Conservation (phyloP, 2,797 vertebrate genomes). For the Pseudochromis fuscus region DNA sequence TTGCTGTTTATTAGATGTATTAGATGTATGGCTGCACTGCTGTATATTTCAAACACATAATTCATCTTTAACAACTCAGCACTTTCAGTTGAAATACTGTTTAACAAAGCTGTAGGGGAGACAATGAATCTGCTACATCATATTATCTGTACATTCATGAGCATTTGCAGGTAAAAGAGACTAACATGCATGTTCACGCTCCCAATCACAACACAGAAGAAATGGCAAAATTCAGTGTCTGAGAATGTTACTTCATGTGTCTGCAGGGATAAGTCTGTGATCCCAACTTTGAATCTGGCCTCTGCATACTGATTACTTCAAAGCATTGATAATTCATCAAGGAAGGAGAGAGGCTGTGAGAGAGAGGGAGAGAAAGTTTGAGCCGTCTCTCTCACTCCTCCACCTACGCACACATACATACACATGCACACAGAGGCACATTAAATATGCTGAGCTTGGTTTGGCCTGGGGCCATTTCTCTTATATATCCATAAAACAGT, state of each 20-base stretch:
- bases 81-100: slow-evolving; percentile 47
- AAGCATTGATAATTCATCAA: slow-evolving; percentile 85
- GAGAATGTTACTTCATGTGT: slow-evolving; percentile 58
- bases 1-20: slow-evolving; percentile 25
- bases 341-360: slow-evolving; percentile 52
- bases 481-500: slow-evolving; percentile 80
- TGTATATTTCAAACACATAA: slow-evolving; percentile 35
- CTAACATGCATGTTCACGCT: slow-evolving; percentile 64
- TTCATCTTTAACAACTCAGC: slow-evolving; percentile 50
- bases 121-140: slow-evolving; percentile 41
- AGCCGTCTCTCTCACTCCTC: slow-evolving; percentile 39
- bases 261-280: slow-evolving; percentile 69
- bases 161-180: slow-evolving; percentile 45
- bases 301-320: slow-evolving; percentile 80
- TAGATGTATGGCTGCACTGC: slow-evolving; percentile 13
- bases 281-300: slow-evolving; percentile 76
- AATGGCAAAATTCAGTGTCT: slow-evolving; percentile 49
- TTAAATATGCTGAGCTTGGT: slow-evolving; percentile 83
- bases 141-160: slow-evolving; percentile 25
- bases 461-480: slow-evolving; percentile 81
- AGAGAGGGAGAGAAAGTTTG: slow-evolving; percentile 51
- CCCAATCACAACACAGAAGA: slow-evolving; percentile 41
- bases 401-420: slow-evolving; percentile 30
- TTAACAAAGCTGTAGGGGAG: slow-evolving; percentile 44
- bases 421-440: slow-evolving; percentile 45